Base-by-base conservation (phyloP, 2,888 invertebrate species). In the Tortrix viridana region DNA sequence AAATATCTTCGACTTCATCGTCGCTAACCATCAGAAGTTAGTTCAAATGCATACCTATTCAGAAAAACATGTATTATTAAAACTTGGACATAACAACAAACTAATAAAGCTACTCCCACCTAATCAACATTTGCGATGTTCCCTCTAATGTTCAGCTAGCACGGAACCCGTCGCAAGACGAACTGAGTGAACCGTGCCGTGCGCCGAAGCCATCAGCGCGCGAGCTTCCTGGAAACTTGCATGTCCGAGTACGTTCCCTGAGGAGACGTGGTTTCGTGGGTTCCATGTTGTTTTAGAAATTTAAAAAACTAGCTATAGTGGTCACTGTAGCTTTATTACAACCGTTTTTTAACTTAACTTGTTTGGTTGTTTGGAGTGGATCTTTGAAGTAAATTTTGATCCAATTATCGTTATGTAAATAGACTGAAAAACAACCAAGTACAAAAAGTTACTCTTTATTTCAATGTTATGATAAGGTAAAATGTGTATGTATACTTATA, bases 131-230 rank as follows among this genome's bases (percentile, higher is more conserved):
- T 26, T 50, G 50, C 56, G 56, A 43, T 43, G 18, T 44, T 37
- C 20, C 38, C 54, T 56, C 50, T 62, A 62, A 62, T 62, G 61
- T 23, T 18, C 32, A 12, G 32, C 23, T 23, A 50, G 22, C 61
- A 62, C 61, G 61, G 32, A 48, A 12, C 37, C 16, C 49, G 22
- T 53, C 49, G 43, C 26, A 46, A 20, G 60, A 48, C 43, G 53
- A 53, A 53, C 53, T 53, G 52, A 41, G 14, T 53, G 53, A 53
- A 53, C 53, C 53, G n/a, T 62, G 50, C 53, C 61, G 61, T 62
- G 61, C 18, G 43, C 6, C 14, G 7, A 6, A 5, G 44, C 50
- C 50, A 62, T 62, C 61, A 62, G 44, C 6, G 5, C 5, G 48
- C 46, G 19, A 41, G 32, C 7, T 59, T 50, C 43, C 43, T 14